Evolutionary conservation across 2,888 invertebrate genomes (phyloP).

Genomic region (Standfussiana lucernea): DNA sequence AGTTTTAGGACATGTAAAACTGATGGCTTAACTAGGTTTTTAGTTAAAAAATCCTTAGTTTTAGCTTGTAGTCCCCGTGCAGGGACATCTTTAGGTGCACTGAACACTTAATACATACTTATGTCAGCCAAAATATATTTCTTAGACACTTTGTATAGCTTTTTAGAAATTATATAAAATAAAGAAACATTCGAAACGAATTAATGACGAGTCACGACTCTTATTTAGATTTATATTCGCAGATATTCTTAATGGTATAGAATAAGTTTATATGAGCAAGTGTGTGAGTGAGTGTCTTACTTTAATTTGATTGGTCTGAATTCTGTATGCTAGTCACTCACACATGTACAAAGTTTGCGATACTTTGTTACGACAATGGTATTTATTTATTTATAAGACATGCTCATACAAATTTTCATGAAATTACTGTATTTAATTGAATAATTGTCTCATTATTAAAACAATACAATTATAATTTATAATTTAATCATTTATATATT

Average conservation of each 20-base stretch:
- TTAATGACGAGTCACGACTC: conserved; percentile 10
- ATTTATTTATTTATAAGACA: background rate
- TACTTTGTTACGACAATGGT: background rate
- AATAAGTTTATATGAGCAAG: background rate
- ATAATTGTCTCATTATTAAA: background rate
- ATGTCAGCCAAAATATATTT: background rate
- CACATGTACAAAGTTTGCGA: background rate
- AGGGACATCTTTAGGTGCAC: background rate
- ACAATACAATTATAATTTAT: too few relatives aligned
- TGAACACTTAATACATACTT: background rate
- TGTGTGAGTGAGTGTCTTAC: background rate
- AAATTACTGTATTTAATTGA: background rate
- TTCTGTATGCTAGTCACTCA: background rate
- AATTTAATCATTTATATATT: too few relatives aligned
- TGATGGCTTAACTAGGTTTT: conserved; percentile 18
- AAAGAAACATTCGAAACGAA: conserved; percentile 20
- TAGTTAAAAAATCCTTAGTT: background rate
- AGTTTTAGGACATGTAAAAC: background rate
- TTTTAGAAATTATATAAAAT: background rate
- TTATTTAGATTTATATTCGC: background rate
- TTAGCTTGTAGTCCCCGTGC: background rate
- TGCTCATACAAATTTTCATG: background rate
- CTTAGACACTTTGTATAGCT: background rate
- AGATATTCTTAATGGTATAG: conserved; percentile 1
- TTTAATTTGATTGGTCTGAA: background rate